Evolutionary conservation across 2,888 invertebrate species (phyloP), one percentile per base, ranked within the genome.

Genomic region (Drosophila meridiana): DNA sequence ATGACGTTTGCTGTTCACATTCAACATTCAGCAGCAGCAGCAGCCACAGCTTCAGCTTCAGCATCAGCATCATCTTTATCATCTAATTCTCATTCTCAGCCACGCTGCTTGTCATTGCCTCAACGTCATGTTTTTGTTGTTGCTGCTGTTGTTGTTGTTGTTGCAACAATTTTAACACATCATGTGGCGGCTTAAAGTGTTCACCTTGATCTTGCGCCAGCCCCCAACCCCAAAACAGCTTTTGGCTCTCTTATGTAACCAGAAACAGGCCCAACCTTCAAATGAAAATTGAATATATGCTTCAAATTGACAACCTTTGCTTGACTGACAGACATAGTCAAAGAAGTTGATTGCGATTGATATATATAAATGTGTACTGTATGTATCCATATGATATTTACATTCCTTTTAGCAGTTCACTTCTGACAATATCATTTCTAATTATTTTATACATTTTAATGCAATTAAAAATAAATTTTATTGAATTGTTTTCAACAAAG

Each of bases 121-220:
- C 55, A 48, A 20, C 52, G 50, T 66, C 47, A 55, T 64, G 59
- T 62, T 74, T 52, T 56, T 57, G 58, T 60, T 75, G 70, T 14
- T 45, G 26, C 28, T 48, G 32, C 26, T 66, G 55, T 14, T 45
- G 26, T 47, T 48, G 32, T 30, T 66, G 55, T 62, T 61, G 58
- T 56, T 73, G 73, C 88, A 83, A 85, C 90, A 80, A 74, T 87
- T 89, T 87, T 87, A 90, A 88, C 87, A 87, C 87, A 89, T 90
- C 83, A 76, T 85, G 83, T 89, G 86, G 90, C 83, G 72, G 82
- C 87, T 88, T 87, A 79, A 80, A 87, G 81, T 85, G 88, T 88
- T 73, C 59, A 56, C 58, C 73, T 76, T 77, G 62, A 76, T 77
- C 72, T 65, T 58, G 50, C 34, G 36, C 40, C 26, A 47, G 40